A percentile compares a stretch with the other conserved stretches of the same genome.
Evolutionary conservation across 2,113 vertebrate species (phyloP).

Genomic region (Sceloporus tristichus): DNA sequence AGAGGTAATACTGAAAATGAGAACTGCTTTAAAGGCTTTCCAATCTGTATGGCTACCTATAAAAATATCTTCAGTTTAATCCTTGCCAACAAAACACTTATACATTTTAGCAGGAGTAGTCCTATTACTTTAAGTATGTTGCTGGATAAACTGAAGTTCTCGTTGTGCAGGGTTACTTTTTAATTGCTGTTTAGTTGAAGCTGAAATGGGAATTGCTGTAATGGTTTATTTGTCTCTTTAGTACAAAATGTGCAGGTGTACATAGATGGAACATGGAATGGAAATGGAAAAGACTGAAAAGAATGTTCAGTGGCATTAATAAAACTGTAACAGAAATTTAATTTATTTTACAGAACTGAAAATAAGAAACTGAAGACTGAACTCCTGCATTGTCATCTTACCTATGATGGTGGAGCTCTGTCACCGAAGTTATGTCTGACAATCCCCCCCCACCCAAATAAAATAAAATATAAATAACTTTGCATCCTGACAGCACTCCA

Average conservation of each 20-base stretch:
- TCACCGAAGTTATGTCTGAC: too few species aligned
- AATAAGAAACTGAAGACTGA: neutral
- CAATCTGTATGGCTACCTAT: neutral
- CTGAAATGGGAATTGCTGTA: neutral
- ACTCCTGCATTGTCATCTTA: too few species aligned
- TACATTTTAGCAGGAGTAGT: neutral
- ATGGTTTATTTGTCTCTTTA: neutral
- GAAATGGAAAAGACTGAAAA: neutral
- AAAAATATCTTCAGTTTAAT: neutral
- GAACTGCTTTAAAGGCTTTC: slow-evolving; percentile 2
- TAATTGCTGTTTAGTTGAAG: slow-evolving; percentile 5
- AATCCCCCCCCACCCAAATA: too few species aligned
- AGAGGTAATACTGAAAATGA: slow-evolving; percentile 1
- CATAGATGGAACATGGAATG: neutral
- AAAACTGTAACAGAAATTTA: neutral
- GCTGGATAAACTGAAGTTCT: neutral
- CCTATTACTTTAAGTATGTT: neutral
- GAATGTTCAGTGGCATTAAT: neutral
- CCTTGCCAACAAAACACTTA: neutral
- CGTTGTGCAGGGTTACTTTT: neutral
- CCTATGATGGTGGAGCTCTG: too few species aligned
- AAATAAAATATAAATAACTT: too few species aligned
- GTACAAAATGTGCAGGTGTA: neutral
- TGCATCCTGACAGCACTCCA: too few species aligned
- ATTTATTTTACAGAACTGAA: neutral